These are phyloP conservation scores for Corvus cornix DNA, from an alignment of 2,113 vertebrate genomes.

Conservation along the genomic window DNA sequence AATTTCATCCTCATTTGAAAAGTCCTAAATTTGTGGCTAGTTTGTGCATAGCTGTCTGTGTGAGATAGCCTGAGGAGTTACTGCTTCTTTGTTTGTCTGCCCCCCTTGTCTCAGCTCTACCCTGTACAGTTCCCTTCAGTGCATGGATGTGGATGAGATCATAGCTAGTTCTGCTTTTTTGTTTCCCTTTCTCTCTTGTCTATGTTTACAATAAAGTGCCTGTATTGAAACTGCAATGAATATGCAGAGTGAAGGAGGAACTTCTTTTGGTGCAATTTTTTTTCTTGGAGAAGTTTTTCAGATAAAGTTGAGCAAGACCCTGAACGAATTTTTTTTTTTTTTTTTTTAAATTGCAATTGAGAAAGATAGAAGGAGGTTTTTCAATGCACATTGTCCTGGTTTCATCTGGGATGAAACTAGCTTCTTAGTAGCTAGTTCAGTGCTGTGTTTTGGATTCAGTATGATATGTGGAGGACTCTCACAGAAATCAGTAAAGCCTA, in stretches of 20 bases:
- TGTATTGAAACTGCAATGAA: neutral
- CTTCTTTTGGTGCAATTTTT: neutral
- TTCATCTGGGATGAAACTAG: neutral
- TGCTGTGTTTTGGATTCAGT: neutral
- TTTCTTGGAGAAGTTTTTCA: neutral
- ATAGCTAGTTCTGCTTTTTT: slow-evolving; percentile 29
- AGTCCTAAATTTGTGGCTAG: neutral
- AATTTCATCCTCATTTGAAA: neutral
- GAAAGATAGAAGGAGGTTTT: neutral
- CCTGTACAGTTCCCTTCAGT: neutral
- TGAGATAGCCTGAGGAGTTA: neutral
- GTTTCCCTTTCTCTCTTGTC: slow-evolving; percentile 26
- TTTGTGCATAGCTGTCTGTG: neutral
- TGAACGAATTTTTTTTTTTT: neutral
- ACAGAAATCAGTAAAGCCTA: neutral
- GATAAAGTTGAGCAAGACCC: neutral
- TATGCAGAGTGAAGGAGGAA: neutral
- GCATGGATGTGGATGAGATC: neutral
- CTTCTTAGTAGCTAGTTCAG: neutral
- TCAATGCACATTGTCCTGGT: neutral
- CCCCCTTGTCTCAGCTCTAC: neutral
- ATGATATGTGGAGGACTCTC: neutral
- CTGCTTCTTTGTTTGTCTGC: neutral
- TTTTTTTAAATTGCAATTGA: neutral
- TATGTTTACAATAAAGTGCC: neutral